A percentile compares a stretch with the other conserved stretches of the same genome.
Conservation (phyloP, 2,888 invertebrate species). For the Ochropacha duplaris region DNA sequence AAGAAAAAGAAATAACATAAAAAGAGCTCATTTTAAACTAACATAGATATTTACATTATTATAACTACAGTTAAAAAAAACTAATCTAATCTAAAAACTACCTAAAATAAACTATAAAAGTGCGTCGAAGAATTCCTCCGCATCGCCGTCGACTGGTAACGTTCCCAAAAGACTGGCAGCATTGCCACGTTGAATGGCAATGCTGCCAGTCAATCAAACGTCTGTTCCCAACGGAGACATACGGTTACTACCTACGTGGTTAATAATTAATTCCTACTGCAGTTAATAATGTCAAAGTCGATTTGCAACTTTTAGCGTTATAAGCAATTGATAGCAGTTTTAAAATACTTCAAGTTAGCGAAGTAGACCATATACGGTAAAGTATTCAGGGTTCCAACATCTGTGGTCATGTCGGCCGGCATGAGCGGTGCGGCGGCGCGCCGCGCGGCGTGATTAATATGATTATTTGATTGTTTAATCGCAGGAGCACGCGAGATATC, state of each 20-base stretch:
- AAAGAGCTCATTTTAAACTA: too few relatives aligned
- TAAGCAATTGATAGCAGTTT: not conserved
- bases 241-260: not conserved
- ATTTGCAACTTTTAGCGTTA: not conserved
- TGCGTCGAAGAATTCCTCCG: too few relatives aligned
- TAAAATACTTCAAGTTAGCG: not conserved
- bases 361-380: not conserved
- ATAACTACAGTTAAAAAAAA: too few relatives aligned
- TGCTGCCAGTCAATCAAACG: not conserved
- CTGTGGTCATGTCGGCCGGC: not conserved
- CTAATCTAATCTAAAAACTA: too few relatives aligned
- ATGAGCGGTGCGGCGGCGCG: not conserved
- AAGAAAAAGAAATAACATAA: too few relatives aligned
- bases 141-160: too few relatives aligned
- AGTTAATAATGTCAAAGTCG: not conserved
- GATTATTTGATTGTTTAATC: constrained; percentile 61
- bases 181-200: too few relatives aligned
- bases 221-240: too few relatives aligned
- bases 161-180: too few relatives aligned
- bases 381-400: constrained; percentile 1
- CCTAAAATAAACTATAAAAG: too few relatives aligned
- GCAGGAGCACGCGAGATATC: constrained; percentile 27
- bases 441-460: constrained; percentile 41
- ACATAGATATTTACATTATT: too few relatives aligned
- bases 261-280: too few relatives aligned